Percentiles rank a stretch among this genome's conserved stretches.
Evolutionary conservation across 2,797 vertebrate genomes (phyloP).

Genomic region (Sebastes hopkinsi): DNA sequence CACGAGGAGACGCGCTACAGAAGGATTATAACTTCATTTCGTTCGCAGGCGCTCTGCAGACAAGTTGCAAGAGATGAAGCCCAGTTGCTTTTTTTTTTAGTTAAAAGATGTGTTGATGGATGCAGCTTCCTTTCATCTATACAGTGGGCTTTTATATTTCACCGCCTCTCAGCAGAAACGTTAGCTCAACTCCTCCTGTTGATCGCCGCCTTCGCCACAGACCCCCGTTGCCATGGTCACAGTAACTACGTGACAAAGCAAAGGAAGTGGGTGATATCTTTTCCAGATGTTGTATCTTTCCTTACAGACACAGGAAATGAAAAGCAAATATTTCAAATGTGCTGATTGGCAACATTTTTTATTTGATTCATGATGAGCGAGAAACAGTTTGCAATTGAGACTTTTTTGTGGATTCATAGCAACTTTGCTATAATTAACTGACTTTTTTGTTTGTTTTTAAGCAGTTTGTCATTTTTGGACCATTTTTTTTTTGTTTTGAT

Average conservation of each 20-base stretch:
- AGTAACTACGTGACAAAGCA: constrained; percentile 61
- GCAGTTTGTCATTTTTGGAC: background rate
- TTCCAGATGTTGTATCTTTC: constrained; percentile 63
- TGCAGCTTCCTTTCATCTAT: constrained; percentile 10
- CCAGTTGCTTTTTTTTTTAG: background rate
- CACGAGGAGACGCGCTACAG: constrained; percentile 3
- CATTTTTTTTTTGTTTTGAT: background rate
- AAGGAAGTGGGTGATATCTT: constrained; percentile 47
- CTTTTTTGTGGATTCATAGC: background rate
- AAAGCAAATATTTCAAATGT: constrained; percentile 62
- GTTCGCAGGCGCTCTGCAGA: background rate
- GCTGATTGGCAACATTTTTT: constrained; percentile 24
- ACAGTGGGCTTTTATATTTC: constrained; percentile 16
- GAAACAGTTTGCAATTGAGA: background rate
- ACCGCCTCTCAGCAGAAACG: constrained; percentile 21
- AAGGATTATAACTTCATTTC: constrained; percentile 13
- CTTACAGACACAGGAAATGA: constrained; percentile 46
- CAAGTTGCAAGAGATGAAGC: background rate
- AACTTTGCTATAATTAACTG: background rate
- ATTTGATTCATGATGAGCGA: background rate
- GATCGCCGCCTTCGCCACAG: constrained; percentile 26
- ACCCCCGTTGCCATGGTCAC: constrained; percentile 65
- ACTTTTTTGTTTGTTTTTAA: background rate
- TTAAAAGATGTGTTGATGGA: constrained; percentile 11
- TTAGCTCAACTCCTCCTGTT: constrained; percentile 23